Conservation (phyloP, 1,140 invertebrate species). For the Bombus fervidus region DNA sequence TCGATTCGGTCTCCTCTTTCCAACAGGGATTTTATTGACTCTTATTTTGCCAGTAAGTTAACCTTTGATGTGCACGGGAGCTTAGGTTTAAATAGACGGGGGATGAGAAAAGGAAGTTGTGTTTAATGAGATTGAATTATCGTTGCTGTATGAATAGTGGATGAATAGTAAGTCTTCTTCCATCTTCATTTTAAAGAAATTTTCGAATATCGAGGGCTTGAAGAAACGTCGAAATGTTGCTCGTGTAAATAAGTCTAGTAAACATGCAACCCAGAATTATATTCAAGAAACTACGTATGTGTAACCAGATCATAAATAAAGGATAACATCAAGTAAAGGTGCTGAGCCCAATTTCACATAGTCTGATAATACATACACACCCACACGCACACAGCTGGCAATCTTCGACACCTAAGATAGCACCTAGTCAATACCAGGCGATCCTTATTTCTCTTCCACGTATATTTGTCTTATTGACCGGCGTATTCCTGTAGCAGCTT, state of each 20-base stretch:
- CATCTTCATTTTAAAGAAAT: no score
- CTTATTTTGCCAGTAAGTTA: not conserved
- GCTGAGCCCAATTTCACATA: not conserved
- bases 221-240: not conserved
- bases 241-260: not conserved
- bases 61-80: constrained; percentile 2
- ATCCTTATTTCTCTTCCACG: not conserved
- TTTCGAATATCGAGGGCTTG: not conserved
- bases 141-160: not conserved
- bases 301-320: not conserved
- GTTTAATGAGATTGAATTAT: not conserved
- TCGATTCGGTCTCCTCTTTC: not conserved
- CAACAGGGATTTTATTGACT: constrained; percentile 18
- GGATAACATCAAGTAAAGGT: not conserved
- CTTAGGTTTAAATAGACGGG: not conserved
- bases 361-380: not conserved
- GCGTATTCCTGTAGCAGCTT: not conserved
- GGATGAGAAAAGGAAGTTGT: no score
- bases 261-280: no score
- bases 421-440: not conserved
- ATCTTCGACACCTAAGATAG: not conserved
- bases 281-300: no score
- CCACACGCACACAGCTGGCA: not conserved
- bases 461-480: constrained; percentile 23
- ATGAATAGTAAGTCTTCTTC: no score